phyloP scores from a whole-genome alignment of 2,888 invertebrate species.

The Ligdia adustata region DNA sequence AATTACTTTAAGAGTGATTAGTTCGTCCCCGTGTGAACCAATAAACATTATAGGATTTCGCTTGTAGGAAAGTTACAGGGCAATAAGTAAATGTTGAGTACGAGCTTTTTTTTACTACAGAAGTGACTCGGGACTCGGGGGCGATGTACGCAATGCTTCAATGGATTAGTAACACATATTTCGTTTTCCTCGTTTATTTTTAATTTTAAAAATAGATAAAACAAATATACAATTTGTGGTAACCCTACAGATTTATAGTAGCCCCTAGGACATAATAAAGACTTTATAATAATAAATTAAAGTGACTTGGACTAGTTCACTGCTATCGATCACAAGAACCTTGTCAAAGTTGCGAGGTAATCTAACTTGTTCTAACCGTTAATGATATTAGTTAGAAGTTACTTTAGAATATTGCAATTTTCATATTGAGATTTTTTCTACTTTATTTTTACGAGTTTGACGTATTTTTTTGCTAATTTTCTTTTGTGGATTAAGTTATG shows the following conservation, averaged over 20 bases:
- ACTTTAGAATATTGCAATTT: conserved; percentile 3
- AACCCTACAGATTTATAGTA: no score
- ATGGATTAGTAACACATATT: no score
- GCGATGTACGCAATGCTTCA: neutral
- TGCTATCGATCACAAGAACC: conserved; percentile 13
- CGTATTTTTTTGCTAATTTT: no score
- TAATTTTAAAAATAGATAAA: no score
- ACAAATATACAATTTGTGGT: no score
- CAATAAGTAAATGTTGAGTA: conserved; percentile 7
- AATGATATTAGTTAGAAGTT: conserved; percentile 6
- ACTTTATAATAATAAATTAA: no score
- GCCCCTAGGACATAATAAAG: no score
- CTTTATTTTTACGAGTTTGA: neutral
- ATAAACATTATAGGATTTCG: conserved; percentile 22
- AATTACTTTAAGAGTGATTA: neutral
- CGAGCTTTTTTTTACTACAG: conserved; percentile 14
- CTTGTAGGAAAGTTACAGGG: conserved; percentile 25
- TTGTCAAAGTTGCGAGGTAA: conserved; percentile 15
- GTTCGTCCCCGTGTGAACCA: conserved; percentile 8
- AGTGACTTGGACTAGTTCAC: no score
- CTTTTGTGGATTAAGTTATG: no score
- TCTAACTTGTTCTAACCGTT: conserved; percentile 12
- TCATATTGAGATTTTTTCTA: neutral
- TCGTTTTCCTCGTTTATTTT: no score
- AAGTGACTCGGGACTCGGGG: no score